Evolutionary conservation across 2,113 vertebrate genomes (phyloP).

Genomic region (Phodopus roborovskii): DNA sequence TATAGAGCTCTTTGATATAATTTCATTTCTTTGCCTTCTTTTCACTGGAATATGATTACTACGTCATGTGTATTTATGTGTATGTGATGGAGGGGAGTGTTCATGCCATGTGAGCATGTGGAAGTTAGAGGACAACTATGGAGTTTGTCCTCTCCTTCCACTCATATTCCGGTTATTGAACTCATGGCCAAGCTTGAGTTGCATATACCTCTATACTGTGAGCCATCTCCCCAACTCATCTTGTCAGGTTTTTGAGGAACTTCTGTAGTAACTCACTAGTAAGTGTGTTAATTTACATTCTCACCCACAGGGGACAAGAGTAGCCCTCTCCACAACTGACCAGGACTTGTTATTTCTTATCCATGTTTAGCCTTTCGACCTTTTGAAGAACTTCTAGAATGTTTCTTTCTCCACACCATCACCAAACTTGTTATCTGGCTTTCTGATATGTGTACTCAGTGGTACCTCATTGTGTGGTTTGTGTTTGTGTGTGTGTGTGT

Average conservation of each 20-base stretch:
- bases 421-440: not conserved
- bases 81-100: no score
- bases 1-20: not conserved
- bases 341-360: not conserved
- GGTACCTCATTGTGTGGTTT: not conserved
- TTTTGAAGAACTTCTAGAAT: not conserved
- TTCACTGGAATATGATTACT: not conserved
- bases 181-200: not conserved
- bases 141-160: not conserved
- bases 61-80: not conserved
- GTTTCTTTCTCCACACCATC: not conserved
- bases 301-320: not conserved
- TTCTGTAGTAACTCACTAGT: not conserved
- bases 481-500: not conserved
- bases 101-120: not conserved
- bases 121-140: not conserved
- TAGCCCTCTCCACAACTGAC: not conserved
- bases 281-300: not conserved
- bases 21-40: not conserved
- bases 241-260: not conserved
- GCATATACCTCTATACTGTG: not conserved
- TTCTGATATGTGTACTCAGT: not conserved
- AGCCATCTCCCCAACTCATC: not conserved
- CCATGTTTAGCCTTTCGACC: not conserved
- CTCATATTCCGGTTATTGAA: no score